These are phyloP conservation scores for Melinaea menophilus DNA, from an alignment of 2,888 invertebrate species.

Conservation along the genomic window DNA sequence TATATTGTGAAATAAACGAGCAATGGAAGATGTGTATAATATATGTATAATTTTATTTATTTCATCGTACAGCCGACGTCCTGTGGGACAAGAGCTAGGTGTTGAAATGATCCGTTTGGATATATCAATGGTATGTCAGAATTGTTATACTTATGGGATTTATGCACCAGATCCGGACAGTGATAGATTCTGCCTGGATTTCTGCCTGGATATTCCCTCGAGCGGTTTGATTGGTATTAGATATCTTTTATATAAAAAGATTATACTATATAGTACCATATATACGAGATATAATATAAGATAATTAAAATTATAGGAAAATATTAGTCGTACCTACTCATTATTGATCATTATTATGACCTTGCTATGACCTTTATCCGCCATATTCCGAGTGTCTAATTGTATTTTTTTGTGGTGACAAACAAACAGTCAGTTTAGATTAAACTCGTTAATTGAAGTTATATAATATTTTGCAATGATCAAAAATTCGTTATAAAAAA, in stretches of 20 bases:
- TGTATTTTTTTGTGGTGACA: too few relatives aligned
- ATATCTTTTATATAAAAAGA: background rate
- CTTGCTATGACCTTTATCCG: too few relatives aligned
- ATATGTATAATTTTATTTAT: constrained; percentile 9
- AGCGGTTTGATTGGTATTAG: constrained; percentile 27
- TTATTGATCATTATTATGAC: too few relatives aligned
- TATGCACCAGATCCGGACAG: constrained; percentile 61
- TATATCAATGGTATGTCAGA: constrained; percentile 76
- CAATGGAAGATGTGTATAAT: constrained; percentile 22
- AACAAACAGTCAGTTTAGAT: too few relatives aligned
- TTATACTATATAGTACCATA: too few relatives aligned
- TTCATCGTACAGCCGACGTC: constrained; percentile 43
- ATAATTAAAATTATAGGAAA: too few relatives aligned
- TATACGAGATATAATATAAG: too few relatives aligned
- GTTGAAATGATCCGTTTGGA: constrained; percentile 65
- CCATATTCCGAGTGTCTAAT: too few relatives aligned
- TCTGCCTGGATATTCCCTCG: constrained; percentile 32
- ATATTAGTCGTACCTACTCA: too few relatives aligned
- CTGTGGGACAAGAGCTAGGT: constrained; percentile 57
- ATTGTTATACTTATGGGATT: constrained; percentile 71
- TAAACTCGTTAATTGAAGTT: too few relatives aligned
- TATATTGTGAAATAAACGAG: constrained; percentile 6
- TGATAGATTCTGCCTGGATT: constrained; percentile 61
- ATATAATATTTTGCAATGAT: too few relatives aligned
- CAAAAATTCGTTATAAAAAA: too few relatives aligned